A percentile compares a stretch with the other conserved stretches of the same genome.
These are phyloP conservation scores for Psophia crepitans DNA, from an alignment of 2,113 vertebrate genomes.

Conservation along the genomic window DNA sequence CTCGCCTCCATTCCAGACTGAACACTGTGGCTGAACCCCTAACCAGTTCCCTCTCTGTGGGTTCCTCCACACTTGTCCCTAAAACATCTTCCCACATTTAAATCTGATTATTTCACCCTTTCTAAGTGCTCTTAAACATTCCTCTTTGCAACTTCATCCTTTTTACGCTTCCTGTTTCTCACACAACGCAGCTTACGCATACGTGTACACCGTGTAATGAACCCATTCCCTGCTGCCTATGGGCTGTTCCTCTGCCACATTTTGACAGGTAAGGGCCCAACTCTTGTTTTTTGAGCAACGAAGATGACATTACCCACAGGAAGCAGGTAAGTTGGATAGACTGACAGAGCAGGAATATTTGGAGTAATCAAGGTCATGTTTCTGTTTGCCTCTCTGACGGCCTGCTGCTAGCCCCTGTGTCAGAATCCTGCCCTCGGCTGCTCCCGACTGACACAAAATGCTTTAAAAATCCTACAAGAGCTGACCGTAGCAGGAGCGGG, in stretches of 20 bases:
- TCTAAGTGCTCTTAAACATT: neutral
- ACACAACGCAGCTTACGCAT: neutral
- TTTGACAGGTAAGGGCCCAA: neutral
- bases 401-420: rapidly evolving
- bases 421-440: neutral
- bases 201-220: rapidly evolving
- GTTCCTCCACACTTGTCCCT: neutral
- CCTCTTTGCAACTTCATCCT: neutral
- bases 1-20: neutral
- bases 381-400: neutral
- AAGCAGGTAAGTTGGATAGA: neutral
- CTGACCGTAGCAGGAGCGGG: rapidly evolving
- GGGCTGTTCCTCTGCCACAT: neutral
- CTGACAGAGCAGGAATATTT: neutral
- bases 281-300: neutral
- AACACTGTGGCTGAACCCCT: neutral
- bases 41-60: neutral
- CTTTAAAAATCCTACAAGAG: neutral
- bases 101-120: neutral
- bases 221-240: rapidly evolving
- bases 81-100: neutral
- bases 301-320: neutral
- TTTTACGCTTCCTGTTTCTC: neutral
- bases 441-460: neutral
- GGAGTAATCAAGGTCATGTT: neutral